Percentiles rank a stretch among this genome's conserved stretches.
These are phyloP conservation scores for Neolamprologus variostigma DNA, from an alignment of 2,113 vertebrate species.

Conservation along the genomic window DNA sequence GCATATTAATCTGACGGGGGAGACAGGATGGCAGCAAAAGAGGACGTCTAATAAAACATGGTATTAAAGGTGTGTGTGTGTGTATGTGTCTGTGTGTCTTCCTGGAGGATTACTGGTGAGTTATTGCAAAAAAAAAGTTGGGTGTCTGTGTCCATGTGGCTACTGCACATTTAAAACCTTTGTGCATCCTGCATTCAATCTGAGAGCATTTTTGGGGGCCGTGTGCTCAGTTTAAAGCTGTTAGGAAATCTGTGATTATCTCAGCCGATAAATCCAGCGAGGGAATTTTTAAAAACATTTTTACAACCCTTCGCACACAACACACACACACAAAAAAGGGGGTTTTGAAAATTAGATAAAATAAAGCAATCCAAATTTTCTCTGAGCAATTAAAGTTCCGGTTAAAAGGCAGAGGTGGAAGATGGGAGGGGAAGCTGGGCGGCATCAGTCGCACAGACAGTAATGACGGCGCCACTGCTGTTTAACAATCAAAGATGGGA, in stretches of 20 bases:
- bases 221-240: not conserved
- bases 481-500: slow-evolving; percentile 76
- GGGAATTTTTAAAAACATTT: not conserved
- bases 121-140: not conserved
- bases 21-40: slow-evolving; percentile 66
- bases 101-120: slow-evolving; percentile 46
- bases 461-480: slow-evolving; percentile 70
- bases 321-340: not conserved
- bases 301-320: not conserved
- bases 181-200: not conserved
- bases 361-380: slow-evolving; percentile 47
- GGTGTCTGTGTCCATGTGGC: slow-evolving; percentile 28
- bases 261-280: not conserved
- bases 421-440: slow-evolving; percentile 61
- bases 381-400: slow-evolving; percentile 53
- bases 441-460: slow-evolving; percentile 69
- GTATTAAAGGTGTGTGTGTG: slow-evolving; percentile 50
- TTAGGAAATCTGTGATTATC: not conserved
- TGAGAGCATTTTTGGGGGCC: not conserved
- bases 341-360: slow-evolving; percentile 49
- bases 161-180: not conserved
- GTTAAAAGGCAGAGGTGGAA: slow-evolving; percentile 61
- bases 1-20: slow-evolving; percentile 63
- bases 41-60: slow-evolving; percentile 58
- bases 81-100: slow-evolving; percentile 33